phyloP scores from a whole-genome alignment of 2,888 invertebrate species.

The Diplolepis rosae region DNA sequence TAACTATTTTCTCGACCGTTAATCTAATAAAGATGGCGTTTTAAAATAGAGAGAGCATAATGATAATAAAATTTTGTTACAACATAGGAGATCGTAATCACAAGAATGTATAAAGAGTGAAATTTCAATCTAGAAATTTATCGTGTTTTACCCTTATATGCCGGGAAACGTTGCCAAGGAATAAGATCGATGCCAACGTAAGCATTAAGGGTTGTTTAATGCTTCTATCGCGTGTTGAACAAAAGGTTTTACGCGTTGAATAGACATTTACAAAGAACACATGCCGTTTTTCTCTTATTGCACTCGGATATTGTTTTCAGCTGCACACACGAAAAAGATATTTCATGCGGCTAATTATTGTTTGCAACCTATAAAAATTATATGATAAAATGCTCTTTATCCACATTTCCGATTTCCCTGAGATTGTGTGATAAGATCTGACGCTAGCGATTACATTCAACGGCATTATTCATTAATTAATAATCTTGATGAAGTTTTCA shows the following conservation, averaged over 20 bases:
- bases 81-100: conserved; percentile 20
- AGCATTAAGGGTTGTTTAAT: conserved; percentile 30
- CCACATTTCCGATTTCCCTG: conserved; percentile 9
- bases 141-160: conserved; percentile 27
- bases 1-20: no score
- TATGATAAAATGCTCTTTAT: not conserved
- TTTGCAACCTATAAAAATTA: not conserved
- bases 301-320: conserved; percentile 20
- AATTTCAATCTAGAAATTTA: conserved; percentile 30
- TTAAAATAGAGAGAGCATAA: conserved; percentile 5
- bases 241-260: conserved; percentile 21
- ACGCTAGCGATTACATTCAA: no score
- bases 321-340: not conserved
- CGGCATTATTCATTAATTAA: no score
- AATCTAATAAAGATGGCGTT: conserved; percentile 3
- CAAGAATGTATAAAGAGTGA: conserved; percentile 27
- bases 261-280: conserved; percentile 5
- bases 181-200: conserved; percentile 29
- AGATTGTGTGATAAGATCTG: no score
- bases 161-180: conserved; percentile 20
- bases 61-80: conserved; percentile 15
- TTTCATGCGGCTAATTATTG: not conserved
- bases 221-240: conserved; percentile 28
- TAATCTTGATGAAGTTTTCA: no score
- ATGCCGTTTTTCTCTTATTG: not conserved